These are phyloP conservation scores for Porites rus DNA, from an alignment of 92 coral and sea anemone genomes.

Conservation along the genomic window DNA sequence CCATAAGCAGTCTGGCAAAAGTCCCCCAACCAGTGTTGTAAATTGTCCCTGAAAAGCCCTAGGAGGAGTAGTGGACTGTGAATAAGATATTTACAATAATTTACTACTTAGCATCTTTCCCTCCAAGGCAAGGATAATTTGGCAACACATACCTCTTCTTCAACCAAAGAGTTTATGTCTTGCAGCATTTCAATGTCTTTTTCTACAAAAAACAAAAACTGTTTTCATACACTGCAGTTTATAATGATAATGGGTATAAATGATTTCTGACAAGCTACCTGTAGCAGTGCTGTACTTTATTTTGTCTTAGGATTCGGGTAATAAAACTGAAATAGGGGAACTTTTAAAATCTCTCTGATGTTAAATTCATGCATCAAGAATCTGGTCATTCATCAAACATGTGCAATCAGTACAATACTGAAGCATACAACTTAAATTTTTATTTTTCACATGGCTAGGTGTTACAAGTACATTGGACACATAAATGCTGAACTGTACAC, in stretches of 20 bases:
- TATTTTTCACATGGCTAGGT: too few relatives aligned
- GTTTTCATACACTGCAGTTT: neutral
- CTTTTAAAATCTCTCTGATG: too few relatives aligned
- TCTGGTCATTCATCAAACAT: neutral
- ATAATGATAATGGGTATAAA: neutral
- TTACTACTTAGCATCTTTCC: too few relatives aligned
- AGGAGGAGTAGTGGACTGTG: too few relatives aligned
- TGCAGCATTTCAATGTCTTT: conserved; percentile 88
- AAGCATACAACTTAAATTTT: too few relatives aligned
- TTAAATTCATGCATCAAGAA: neutral
- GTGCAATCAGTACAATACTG: neutral
- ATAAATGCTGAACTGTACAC: too few relatives aligned
- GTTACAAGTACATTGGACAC: too few relatives aligned
- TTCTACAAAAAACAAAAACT: conserved; percentile 43
- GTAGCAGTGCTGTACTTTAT: neutral
- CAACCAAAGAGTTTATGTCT: conserved; percentile 79
- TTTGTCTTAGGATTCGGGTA: neutral
- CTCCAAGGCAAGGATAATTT: neutral
- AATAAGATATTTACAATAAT: too few relatives aligned
- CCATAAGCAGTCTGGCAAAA: too few relatives aligned
- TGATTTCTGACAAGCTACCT: neutral
- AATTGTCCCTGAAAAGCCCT: too few relatives aligned
- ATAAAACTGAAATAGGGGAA: too few relatives aligned
- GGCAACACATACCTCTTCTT: conserved; percentile 73
- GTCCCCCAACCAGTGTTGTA: too few relatives aligned